Conservation (phyloP, 2,113 vertebrate species). For the Heliornis fulica region DNA sequence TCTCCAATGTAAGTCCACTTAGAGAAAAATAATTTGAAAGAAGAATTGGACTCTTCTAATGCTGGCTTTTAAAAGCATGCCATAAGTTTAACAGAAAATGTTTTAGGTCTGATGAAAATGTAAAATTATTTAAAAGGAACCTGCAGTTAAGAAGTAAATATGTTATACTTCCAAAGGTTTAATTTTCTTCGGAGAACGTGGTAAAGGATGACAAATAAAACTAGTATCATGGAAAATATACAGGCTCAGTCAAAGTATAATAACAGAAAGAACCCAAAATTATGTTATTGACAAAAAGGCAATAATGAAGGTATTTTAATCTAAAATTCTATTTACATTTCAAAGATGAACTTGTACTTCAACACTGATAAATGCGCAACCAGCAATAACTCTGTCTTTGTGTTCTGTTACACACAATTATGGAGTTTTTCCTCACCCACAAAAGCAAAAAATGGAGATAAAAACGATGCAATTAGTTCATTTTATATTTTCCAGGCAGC, state of each 20-base stretch:
- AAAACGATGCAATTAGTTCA: background rate
- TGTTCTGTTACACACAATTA: background rate
- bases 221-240: background rate
- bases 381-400: background rate
- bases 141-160: background rate
- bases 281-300: slow-evolving; percentile 32
- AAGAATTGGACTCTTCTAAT: background rate
- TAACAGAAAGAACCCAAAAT: slow-evolving; percentile 12
- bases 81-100: background rate
- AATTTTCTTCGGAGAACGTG: background rate
- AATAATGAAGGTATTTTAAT: slow-evolving; percentile 50
- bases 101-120: background rate
- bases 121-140: slow-evolving; percentile 13
- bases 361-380: background rate
- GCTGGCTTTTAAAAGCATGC: background rate
- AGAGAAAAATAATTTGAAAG: background rate
- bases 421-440: background rate
- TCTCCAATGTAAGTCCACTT: background rate
- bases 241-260: background rate
- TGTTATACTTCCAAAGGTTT: background rate
- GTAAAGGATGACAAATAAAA: background rate
- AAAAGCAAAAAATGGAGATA: background rate
- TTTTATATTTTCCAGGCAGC: background rate
- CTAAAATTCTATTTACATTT: slow-evolving; percentile 58
- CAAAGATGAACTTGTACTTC: slow-evolving; percentile 40